These are phyloP conservation scores for Scolopax bukidnonensis DNA, from an alignment of 2,797 vertebrate genomes.

Conservation along the genomic window DNA sequence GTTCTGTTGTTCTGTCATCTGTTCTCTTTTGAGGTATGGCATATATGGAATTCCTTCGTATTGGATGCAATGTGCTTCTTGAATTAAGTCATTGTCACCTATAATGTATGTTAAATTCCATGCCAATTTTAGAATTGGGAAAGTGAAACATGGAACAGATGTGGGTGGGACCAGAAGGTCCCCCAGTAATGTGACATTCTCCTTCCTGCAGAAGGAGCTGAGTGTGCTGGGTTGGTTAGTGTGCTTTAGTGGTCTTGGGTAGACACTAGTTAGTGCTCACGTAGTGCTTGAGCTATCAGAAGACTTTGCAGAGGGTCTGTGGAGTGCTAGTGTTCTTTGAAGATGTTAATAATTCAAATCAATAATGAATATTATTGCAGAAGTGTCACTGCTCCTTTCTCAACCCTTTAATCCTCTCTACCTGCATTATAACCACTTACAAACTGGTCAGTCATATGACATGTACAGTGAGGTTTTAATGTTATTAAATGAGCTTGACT, in stretches of 20 bases:
- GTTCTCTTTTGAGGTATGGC: neutral
- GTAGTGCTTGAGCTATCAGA: neutral
- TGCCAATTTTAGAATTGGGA: neutral
- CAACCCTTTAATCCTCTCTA: neutral
- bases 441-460: neutral
- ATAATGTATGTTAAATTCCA: neutral
- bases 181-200: rapidly evolving
- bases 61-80: rapidly evolving
- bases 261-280: neutral
- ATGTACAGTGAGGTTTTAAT: neutral
- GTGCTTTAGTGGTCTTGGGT: neutral
- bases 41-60: rapidly evolving
- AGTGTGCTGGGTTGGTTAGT: neutral
- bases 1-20: neutral
- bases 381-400: neutral
- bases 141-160: rapidly evolving
- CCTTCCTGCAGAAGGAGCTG: neutral
- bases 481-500: neutral
- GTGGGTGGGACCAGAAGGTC: neutral
- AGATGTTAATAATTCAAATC: neutral
- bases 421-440: neutral
- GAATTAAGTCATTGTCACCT: neutral
- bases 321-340: neutral
- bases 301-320: neutral
- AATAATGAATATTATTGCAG: neutral